These are phyloP conservation scores for Callimorpha dominula DNA, from an alignment of 2,888 invertebrate genomes.

Conservation along the genomic window DNA sequence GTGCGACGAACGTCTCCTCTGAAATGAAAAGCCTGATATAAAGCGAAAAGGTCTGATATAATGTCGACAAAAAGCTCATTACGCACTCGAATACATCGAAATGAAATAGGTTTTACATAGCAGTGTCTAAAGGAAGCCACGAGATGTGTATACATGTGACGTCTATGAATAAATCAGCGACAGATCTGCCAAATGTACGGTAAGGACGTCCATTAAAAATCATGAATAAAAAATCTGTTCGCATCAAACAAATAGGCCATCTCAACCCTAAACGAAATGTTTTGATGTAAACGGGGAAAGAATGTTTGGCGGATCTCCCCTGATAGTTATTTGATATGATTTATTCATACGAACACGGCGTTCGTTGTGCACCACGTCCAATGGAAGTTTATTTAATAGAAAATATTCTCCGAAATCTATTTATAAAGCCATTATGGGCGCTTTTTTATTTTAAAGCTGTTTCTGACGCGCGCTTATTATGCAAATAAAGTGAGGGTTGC, in stretches of 20 bases:
- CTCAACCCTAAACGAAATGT: constrained; percentile 74
- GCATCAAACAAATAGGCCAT: constrained; percentile 61
- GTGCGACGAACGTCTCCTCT: constrained; percentile 55
- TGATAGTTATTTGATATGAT: constrained; percentile 92
- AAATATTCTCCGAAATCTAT: constrained; percentile 83
- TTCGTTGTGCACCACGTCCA: constrained; percentile 66
- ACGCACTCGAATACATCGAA: constrained; percentile 32
- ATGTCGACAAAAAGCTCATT: constrained; percentile 51
- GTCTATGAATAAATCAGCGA: constrained; percentile 42
- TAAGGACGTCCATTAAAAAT: constrained; percentile 66
- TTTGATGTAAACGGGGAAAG: constrained; percentile 75
- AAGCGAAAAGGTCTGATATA: constrained; percentile 49
- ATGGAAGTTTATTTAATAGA: constrained; percentile 86
- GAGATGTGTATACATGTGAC: constrained; percentile 24
- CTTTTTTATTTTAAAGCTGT: constrained; percentile 79
- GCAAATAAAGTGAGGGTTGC: constrained; percentile 71
- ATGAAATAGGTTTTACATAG: constrained; percentile 44
- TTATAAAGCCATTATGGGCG: constrained; percentile 83
- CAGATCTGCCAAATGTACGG: constrained; percentile 31
- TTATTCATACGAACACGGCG: constrained; percentile 88
- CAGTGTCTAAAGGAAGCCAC: constrained; percentile 39
- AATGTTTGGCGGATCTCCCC: constrained; percentile 77
- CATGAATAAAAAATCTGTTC: constrained; percentile 70
- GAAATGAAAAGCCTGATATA: constrained; percentile 52
- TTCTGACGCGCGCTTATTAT: constrained; percentile 76